phyloP scores from a whole-genome alignment of 2,888 invertebrate genomes.

The Villa cingulata region DNA sequence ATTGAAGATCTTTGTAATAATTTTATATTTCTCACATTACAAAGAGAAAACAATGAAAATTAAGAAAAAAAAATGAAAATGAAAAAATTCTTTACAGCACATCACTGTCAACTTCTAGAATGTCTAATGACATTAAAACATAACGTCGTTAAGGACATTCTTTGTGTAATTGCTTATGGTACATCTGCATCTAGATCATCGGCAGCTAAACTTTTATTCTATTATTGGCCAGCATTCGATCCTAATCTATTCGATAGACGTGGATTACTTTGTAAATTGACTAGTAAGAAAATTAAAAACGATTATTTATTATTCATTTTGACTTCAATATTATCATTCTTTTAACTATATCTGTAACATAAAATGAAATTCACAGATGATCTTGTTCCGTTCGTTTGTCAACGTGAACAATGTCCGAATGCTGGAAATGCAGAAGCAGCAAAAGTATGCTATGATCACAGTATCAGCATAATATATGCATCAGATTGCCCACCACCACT shows the following conservation, averaged over 20 bases:
- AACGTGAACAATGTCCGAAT: slow-evolving; percentile 83
- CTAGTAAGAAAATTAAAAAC: slow-evolving; percentile 42
- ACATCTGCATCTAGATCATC: slow-evolving; percentile 87
- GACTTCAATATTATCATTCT: no score
- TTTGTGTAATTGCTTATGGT: slow-evolving; percentile 93
- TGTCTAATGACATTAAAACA: slow-evolving; percentile 90
- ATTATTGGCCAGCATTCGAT: slow-evolving; percentile 98
- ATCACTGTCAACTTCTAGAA: slow-evolving; percentile 92
- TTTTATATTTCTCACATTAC: no score
- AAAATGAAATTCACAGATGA: slow-evolving; percentile 46
- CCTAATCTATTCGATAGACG: slow-evolving; percentile 83
- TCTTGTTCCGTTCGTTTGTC: slow-evolving; percentile 69
- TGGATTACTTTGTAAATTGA: slow-evolving; percentile 73
- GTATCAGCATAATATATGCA: slow-evolving; percentile 74
- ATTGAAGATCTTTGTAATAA: neutral
- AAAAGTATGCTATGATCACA: slow-evolving; percentile 89
- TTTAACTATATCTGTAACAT: no score
- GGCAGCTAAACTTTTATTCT: slow-evolving; percentile 91
- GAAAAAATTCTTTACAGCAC: slow-evolving; percentile 44
- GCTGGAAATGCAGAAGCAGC: slow-evolving; percentile 74
- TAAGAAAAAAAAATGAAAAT: no score
- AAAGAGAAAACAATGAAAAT: no score
- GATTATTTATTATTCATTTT: no score
- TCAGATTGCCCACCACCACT: slow-evolving; percentile 85
- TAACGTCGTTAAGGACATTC: slow-evolving; percentile 79